Conservation (phyloP, 2,797 vertebrate species). For the Enteromius treurensis region DNA sequence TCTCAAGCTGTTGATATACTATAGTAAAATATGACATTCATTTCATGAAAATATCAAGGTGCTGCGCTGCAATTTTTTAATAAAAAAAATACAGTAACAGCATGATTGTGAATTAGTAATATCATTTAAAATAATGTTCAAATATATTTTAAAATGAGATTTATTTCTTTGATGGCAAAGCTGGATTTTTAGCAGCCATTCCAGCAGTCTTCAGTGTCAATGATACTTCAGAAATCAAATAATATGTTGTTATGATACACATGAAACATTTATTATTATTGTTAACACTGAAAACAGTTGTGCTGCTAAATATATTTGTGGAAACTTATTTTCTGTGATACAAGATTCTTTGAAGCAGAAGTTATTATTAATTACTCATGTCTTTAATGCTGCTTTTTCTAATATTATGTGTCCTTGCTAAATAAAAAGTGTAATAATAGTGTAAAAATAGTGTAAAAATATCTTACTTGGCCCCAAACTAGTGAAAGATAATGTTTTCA, state of each 20-base stretch:
- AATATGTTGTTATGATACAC: background rate
- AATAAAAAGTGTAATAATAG: background rate
- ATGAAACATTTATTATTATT: background rate
- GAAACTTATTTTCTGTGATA: background rate
- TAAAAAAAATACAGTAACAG: background rate
- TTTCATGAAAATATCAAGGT: background rate
- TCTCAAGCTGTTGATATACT: background rate
- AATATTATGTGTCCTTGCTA: background rate
- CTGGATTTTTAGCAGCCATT: background rate
- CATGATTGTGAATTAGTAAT: background rate
- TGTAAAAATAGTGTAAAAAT: background rate
- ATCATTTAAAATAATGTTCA: background rate
- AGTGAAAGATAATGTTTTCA: background rate
- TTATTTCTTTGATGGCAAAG: background rate
- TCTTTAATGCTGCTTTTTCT: background rate
- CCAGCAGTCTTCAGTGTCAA: background rate
- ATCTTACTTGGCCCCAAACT: background rate
- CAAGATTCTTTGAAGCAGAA: background rate
- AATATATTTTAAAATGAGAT: background rate
- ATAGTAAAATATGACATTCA: background rate
- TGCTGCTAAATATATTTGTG: background rate
- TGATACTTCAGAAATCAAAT: background rate
- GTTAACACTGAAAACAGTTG: background rate
- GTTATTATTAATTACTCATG: background rate
- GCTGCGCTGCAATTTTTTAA: background rate